Conservation (phyloP, 2,888 invertebrate species). For the Acrobasis consociella region DNA sequence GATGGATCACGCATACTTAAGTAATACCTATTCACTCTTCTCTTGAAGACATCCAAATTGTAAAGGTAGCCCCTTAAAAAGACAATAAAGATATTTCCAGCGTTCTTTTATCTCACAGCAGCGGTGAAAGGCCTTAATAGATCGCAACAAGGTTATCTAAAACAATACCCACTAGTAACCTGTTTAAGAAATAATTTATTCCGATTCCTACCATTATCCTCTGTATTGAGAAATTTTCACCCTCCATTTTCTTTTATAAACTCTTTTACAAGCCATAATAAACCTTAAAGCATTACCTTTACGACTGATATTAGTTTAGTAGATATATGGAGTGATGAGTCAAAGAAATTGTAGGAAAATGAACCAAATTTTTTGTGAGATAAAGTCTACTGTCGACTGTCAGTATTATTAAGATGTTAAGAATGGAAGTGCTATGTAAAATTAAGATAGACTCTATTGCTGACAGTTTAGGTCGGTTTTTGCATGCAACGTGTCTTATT, state of each 20-base stretch:
- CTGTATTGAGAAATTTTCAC: neutral
- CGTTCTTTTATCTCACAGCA: neutral
- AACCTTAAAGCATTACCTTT: neutral
- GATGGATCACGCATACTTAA: no score
- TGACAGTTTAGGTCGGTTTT: neutral
- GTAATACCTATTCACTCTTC: no score
- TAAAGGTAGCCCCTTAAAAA: no score
- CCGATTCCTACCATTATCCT: constrained; percentile 15
- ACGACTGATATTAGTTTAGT: no score
- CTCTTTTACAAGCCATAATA: neutral
- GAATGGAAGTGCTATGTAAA: neutral
- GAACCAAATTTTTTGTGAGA: neutral
- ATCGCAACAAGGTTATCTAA: constrained; percentile 7
- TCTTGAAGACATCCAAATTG: no score
- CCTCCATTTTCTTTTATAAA: constrained; percentile 5
- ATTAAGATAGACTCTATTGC: no score
- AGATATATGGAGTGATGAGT: no score
- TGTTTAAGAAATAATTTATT: constrained; percentile 30
- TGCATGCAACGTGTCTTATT: neutral
- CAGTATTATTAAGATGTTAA: constrained; percentile 10
- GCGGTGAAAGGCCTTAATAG: neutral
- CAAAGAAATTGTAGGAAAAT: neutral
- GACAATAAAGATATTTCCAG: no score
- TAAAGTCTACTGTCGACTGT: neutral
- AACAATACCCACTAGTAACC: constrained; percentile 23